phyloP scores from a whole-genome alignment of 2,888 invertebrate genomes.

The Panopea generosa region DNA sequence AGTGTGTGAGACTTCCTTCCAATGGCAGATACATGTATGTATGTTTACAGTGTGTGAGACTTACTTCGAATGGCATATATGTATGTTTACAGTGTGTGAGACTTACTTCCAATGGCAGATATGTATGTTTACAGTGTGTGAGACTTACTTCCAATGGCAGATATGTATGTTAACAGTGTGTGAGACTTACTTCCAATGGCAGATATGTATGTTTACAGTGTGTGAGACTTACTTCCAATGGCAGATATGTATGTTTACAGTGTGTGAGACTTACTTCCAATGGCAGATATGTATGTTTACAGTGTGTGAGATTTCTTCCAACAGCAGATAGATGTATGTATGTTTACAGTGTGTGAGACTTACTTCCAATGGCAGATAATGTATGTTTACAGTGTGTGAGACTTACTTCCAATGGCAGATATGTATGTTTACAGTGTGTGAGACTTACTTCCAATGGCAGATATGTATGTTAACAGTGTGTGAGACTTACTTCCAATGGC shows the following conservation, averaged over 20 bases:
- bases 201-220: neutral
- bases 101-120: too few relatives aligned
- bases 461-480: too few relatives aligned
- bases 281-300: conserved; percentile 99
- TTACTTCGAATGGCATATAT: conserved; percentile 4
- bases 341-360: conserved; percentile 57
- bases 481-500: neutral
- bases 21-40: too few relatives aligned
- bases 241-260: neutral
- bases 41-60: too few relatives aligned
- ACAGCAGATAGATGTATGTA: neutral
- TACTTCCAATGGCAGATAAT: conserved; percentile 98
- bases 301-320: conserved; percentile 88
- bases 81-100: too few relatives aligned
- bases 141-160: conserved; percentile 93
- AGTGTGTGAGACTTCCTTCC: too few relatives aligned
- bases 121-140: too few relatives aligned
- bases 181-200: conserved; percentile 4
- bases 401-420: conserved; percentile 95
- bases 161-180: too few relatives aligned
- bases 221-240: neutral
- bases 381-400: conserved; percentile 91
- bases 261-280: conserved; percentile 89
- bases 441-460: too few relatives aligned
- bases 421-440: conserved; percentile 99